phyloP scores from a whole-genome alignment of 2,113 vertebrate genomes.

The Pteropus alecto region DNA sequence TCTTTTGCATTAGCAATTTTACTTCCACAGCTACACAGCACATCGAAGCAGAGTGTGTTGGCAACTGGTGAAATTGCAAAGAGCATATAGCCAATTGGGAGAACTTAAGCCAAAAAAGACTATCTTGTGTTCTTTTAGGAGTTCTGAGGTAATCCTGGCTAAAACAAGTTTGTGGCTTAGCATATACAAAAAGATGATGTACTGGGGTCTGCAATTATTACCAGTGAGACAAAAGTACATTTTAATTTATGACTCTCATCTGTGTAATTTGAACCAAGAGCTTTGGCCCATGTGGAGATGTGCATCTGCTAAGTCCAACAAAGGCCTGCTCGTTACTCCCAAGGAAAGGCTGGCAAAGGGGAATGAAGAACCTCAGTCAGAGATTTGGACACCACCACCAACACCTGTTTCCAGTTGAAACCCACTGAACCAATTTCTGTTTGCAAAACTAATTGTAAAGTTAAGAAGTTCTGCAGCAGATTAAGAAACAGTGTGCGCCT shows the following conservation, averaged over 20 bases:
- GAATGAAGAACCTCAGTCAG: background rate
- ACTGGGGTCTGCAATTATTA: background rate
- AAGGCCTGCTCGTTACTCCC: background rate
- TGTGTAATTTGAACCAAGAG: constrained; percentile 24
- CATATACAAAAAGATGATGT: background rate
- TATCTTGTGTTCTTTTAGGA: background rate
- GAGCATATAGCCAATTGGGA: background rate
- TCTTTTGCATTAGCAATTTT: background rate
- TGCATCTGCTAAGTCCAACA: background rate
- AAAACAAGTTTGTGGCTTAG: background rate
- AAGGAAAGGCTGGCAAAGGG: constrained; percentile 3
- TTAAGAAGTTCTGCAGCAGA: constrained; percentile 30
- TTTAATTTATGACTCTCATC: constrained; percentile 45
- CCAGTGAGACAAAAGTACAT: background rate
- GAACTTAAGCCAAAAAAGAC: background rate
- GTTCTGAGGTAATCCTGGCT: constrained; percentile 5
- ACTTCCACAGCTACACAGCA: background rate
- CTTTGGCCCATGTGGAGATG: background rate
- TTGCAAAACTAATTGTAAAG: constrained; percentile 59
- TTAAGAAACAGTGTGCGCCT: constrained; percentile 13
- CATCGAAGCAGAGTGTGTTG: background rate
- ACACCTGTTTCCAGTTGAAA: constrained; percentile 57
- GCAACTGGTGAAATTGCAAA: background rate
- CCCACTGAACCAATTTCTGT: constrained; percentile 14
- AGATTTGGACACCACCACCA: background rate